These are phyloP conservation scores for fruit fly (Drosophila melanogaster) DNA, from an alignment of 1,140 invertebrate genomes.

Conservation along the genomic window DNA sequence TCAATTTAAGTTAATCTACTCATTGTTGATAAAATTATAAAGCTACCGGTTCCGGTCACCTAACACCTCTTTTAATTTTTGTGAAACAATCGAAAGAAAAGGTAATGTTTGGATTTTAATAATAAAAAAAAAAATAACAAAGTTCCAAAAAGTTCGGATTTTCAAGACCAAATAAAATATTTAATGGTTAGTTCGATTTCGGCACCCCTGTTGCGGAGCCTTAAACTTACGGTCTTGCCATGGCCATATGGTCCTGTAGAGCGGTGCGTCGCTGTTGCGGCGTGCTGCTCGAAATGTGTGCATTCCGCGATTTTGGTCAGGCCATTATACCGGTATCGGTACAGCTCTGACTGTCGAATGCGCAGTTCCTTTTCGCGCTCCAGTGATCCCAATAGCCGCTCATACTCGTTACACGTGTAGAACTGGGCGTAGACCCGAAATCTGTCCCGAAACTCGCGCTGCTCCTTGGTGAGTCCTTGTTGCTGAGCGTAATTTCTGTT, in stretches of 20 bases:
- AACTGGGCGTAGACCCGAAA: slow-evolving; percentile 95
- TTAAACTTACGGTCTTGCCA: slow-evolving; percentile 83
- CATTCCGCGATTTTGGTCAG: slow-evolving; percentile 92
- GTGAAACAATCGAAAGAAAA: no score
- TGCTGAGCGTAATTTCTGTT: slow-evolving; percentile 77
- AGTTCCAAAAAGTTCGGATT: neutral
- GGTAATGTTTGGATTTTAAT: no score
- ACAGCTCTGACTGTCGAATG: slow-evolving; percentile 91
- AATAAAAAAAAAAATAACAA: no score
- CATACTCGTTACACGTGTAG: slow-evolving; percentile 93
- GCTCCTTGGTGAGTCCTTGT: slow-evolving; percentile 84
- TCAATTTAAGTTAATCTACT: neutral
- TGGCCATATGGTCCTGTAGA: slow-evolving; percentile 81
- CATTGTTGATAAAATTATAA: neutral
- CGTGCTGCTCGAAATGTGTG: slow-evolving; percentile 92
- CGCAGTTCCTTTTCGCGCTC: slow-evolving; percentile 93
- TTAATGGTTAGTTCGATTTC: slow-evolving; percentile 17
- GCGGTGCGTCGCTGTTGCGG: slow-evolving; percentile 85
- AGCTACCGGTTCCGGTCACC: no score
- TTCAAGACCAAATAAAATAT: neutral
- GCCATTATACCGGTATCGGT: slow-evolving; percentile 92
- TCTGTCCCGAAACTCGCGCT: slow-evolving; percentile 90
- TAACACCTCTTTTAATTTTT: no score
- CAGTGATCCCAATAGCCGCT: slow-evolving; percentile 90
- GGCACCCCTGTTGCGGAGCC: slow-evolving; percentile 2